Percentiles rank a stretch among this genome's conserved stretches.
phyloP scores from a whole-genome alignment of 2,113 vertebrate genomes.

The Motacilla tschutschensis region DNA sequence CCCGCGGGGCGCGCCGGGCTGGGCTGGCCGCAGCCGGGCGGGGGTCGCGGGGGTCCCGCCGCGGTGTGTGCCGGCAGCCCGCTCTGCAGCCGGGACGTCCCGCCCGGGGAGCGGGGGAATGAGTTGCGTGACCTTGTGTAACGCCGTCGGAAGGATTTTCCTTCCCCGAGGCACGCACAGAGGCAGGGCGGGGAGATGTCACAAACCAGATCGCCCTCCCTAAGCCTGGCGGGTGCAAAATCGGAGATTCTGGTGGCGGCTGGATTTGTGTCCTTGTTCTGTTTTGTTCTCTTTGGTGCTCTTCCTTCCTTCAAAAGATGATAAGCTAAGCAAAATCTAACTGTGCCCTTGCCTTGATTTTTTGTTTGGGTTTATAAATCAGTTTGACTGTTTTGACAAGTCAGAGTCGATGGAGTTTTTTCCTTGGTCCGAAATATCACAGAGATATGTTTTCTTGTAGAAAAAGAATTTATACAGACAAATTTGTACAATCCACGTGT shows the following conservation, averaged over 20 bases:
- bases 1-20: not conserved
- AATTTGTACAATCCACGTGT: not conserved
- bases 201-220: not conserved
- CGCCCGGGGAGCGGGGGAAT: not conserved
- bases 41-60: not conserved
- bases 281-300: not conserved
- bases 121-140: not conserved
- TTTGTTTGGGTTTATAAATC: not conserved
- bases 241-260: not conserved
- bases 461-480: not conserved
- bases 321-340: not conserved
- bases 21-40: not conserved
- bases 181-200: not conserved
- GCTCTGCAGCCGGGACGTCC: not conserved
- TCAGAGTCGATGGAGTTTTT: not conserved
- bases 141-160: not conserved
- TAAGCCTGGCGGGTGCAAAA: not conserved
- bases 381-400: conserved; percentile 6
- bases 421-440: not conserved
- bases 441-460: not conserved
- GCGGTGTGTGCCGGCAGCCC: not conserved
- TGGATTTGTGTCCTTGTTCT: not conserved
- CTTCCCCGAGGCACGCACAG: not conserved
- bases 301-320: not conserved
- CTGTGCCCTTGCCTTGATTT: not conserved